Evolutionary conservation across 2,797 vertebrate species (phyloP), one percentile per base, ranked within the genome.

Genomic region (Tokudaia muenninki): DNA sequence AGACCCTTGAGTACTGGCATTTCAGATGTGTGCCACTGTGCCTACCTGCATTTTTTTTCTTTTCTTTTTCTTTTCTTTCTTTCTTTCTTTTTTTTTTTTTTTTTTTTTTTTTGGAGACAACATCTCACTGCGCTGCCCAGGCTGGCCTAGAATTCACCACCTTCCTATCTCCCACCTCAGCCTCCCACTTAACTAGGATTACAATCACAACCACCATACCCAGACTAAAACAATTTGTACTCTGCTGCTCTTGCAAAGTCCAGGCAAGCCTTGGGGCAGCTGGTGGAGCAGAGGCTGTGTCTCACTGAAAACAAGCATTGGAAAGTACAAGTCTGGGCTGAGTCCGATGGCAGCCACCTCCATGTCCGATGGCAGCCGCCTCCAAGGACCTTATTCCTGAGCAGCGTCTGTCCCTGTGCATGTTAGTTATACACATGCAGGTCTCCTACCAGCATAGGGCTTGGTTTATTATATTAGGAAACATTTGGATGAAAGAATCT

Each of bases 401-500:
- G 37, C 29, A 24, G 19, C 44, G 55, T 83, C 22, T n/a, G 1
- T 41, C 55, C 44, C 9, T 55, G 70, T 37, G 91, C 57, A 47
- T 65, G 44, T 55, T 95, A 74, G 86, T 47, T 84, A 52, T 88
- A 41, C 34, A 22, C 83, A 82, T 87, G 24, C n/a, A 37, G 55
- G 50, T 89, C 80, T 57, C 63, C 65, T 74, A 55, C 63, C 24
- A n/a, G 92, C 83, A 24, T n/a, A 90, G 59, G 37, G 47, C 83
- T 87, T 63, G 84, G 65, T 89, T 91, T 74, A 70, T 77, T 93
- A 21, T 75, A 83, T 93, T 79, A 57, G 31, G 55, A 44, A 84
- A 47, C 67, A n/a, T 87, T 77, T 67, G 29, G 19, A n/a, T 87
- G 50, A 82, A 37, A 9, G 65, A 70, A 65, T 82, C 37, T 92